phyloP scores from a whole-genome alignment of 2,797 vertebrate species.

The Acanthurus leucopareius region DNA sequence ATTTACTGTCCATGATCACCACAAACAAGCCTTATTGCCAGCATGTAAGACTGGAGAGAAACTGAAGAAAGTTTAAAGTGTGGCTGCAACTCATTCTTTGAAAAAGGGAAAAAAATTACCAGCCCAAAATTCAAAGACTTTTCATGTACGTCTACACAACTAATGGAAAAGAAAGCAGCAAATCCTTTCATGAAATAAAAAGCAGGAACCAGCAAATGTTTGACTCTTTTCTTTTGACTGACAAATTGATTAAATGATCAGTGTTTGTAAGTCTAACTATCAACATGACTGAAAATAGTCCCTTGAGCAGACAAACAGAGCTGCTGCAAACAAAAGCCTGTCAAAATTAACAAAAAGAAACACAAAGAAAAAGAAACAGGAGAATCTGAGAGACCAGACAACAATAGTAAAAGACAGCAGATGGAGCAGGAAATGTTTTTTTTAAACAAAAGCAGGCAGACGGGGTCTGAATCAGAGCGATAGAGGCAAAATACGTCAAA shows the following conservation, averaged over 20 bases:
- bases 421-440: background rate
- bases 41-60: background rate
- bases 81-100: too few species aligned
- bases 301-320: background rate
- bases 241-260: too few species aligned
- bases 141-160: too few species aligned
- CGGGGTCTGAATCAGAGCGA: conserved; percentile 37
- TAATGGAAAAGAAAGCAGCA: too few species aligned
- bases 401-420: background rate
- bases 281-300: background rate
- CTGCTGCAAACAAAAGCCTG: background rate
- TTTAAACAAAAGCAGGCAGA: conserved; percentile 30
- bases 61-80: background rate
- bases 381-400: background rate
- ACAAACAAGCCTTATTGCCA: background rate
- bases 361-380: background rate
- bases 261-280: background rate
- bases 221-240: too few species aligned
- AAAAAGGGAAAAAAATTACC: too few species aligned
- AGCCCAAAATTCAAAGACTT: too few species aligned
- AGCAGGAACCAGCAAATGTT: too few species aligned
- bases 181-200: too few species aligned
- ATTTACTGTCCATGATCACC: conserved; percentile 14
- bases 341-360: background rate
- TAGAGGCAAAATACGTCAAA: background rate